These are phyloP conservation scores for Oxyura jamaicensis DNA, from an alignment of 2,113 vertebrate species.

Conservation along the genomic window DNA sequence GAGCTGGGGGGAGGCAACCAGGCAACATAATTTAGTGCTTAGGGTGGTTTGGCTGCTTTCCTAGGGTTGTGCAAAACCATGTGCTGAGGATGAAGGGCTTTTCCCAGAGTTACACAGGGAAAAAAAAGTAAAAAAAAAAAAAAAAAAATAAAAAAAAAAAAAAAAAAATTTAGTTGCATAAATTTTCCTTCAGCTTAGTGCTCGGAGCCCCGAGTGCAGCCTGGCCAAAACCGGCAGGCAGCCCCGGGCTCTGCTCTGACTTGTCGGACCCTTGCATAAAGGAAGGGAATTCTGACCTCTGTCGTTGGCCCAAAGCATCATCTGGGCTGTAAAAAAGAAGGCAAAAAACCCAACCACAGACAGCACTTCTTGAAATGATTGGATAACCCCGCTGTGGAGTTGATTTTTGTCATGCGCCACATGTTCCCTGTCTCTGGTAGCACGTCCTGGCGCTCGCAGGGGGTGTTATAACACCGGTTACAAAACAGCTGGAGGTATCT, in stretches of 20 bases:
- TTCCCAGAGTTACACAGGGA: neutral
- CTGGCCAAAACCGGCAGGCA: fast-evolving
- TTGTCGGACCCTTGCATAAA: conserved; percentile 2
- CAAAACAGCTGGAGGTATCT: neutral
- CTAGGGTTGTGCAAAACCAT: neutral
- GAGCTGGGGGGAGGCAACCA: neutral
- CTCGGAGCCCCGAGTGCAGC: neutral
- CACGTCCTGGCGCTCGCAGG: neutral
- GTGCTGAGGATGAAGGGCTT: neutral
- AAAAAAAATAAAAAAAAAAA: neutral
- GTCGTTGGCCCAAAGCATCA: conserved; percentile 23
- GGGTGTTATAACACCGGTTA: conserved; percentile 41
- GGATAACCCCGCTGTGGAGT: neutral
- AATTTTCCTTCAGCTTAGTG: neutral
- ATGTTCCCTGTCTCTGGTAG: neutral
- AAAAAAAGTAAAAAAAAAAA: neutral
- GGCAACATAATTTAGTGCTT: neutral
- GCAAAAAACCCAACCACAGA: neutral
- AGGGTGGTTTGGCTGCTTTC: neutral
- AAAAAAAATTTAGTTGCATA: neutral
- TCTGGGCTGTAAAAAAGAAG: neutral
- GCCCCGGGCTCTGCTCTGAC: neutral
- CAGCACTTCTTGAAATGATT: neutral
- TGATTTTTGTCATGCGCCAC: neutral
- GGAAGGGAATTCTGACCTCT: conserved; percentile 45